Evolutionary conservation across 2,888 invertebrate species (phyloP), one percentile per base, ranked within the genome.

Genomic region (Apotomis turbidana): DNA sequence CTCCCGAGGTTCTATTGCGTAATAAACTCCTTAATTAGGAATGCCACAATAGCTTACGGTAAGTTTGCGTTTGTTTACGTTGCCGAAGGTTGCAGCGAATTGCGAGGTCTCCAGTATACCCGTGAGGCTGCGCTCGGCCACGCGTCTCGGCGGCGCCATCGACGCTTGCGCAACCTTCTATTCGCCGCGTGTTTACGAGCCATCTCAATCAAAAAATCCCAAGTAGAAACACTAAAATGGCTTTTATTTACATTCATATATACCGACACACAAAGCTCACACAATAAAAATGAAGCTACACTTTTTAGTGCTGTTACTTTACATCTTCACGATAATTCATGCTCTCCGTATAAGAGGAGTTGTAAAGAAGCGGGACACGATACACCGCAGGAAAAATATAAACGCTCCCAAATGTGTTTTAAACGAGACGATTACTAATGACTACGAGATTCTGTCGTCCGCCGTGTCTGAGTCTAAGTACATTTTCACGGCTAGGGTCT

Each of bases 381-480:
- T 84, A 82, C 84, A 85, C 83, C 88, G 84, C 85, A 91, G 89
- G 88, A 91, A 90, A 90, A 89, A 89, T 87, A 87, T 87, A 86
- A 91, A 90, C 81, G 86, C 81, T 78, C 80, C 88, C 87, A 91
- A 92, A 91, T 93, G 93, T 89, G 86, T 90, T 90, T 90, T 90
- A 85, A 93, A 93, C 85, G 93, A 91, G 89, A 93, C 93, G 86
- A 90, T 93, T 90, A 92, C 91, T 89, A 93, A 93, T 89, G 93
- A 93, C 90, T 93, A 92, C 84, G 93, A 93, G 90, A 91, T 93
- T 89, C 84, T 93, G 88, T 90, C 92, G 85, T 93, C 93, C 80
- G 91, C 90, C 80, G 93, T 93, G 82, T 93, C 93, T 85, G 93
- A 93, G 86, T 92, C 93, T 85, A 91, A 91, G 88, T 93, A 93